A percentile compares a stretch with the other conserved stretches of the same genome.
phyloP scores from a whole-genome alignment of 2,888 invertebrate species.

The Pseudococcus longispinus region DNA sequence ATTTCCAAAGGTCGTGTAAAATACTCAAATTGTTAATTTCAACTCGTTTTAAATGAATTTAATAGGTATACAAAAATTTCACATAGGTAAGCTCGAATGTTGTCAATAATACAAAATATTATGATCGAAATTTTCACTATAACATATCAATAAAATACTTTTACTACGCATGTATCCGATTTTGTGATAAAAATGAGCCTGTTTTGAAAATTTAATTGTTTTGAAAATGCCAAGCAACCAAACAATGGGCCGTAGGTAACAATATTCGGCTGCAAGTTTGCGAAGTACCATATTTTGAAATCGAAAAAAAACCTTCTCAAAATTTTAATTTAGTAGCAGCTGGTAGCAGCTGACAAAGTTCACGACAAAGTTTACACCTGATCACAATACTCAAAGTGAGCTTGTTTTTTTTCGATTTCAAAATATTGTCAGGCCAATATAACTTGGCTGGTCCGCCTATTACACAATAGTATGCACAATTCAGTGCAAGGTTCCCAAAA shows the following conservation, averaged over 20 bases:
- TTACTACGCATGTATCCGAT: not conserved
- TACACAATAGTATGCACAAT: no score
- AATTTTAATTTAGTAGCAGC: no score
- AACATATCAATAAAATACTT: no score
- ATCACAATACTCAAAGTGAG: no score
- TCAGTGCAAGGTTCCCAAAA: no score
- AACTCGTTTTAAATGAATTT: not conserved
- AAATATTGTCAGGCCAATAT: no score
- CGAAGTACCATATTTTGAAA: no score
- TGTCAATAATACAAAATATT: not conserved
- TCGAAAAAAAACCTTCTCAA: no score
- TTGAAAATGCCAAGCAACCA: not conserved
- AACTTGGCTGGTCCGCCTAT: no score
- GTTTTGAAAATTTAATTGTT: not conserved
- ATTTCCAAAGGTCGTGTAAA: not conserved
- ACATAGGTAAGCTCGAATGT: not conserved
- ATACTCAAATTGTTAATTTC: not conserved
- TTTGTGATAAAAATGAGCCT: not conserved
- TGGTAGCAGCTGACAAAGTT: no score
- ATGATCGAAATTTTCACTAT: not conserved
- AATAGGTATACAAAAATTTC: not conserved
- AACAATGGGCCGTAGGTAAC: not conserved
- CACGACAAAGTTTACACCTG: no score
- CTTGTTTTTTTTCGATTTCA: no score
- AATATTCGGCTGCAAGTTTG: not conserved